These are phyloP conservation scores for Elaphurus davidianus DNA, from an alignment of 2,113 vertebrate genomes.

Conservation along the genomic window DNA sequence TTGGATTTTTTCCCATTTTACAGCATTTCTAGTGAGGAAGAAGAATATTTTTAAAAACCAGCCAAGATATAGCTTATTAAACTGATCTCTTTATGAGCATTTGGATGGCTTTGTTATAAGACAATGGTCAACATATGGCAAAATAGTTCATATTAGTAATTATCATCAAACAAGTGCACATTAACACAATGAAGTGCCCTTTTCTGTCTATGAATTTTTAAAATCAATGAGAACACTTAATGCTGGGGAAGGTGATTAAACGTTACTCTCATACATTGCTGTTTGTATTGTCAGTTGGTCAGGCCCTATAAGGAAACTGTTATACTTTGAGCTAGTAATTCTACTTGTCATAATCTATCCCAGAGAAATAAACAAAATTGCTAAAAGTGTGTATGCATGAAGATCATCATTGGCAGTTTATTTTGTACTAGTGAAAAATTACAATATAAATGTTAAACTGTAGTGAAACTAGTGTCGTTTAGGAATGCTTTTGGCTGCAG, in stretches of 20 bases:
- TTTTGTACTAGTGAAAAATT: neutral
- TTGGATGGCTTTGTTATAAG: neutral
- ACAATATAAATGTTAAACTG: neutral
- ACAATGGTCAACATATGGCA: neutral
- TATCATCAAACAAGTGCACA: neutral
- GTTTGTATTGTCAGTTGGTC: neutral
- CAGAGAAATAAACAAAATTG: neutral
- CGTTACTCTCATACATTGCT: neutral
- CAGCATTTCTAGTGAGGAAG: neutral
- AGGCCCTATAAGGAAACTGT: neutral
- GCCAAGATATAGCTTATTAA: neutral
- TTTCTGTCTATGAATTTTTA: neutral
- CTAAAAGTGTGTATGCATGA: neutral
- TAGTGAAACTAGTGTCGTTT: neutral
- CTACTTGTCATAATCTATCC: neutral
- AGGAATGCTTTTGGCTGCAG: neutral
- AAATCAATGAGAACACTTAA: neutral
- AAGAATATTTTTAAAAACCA: neutral
- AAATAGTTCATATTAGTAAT: neutral
- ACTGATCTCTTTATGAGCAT: neutral
- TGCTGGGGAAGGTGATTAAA: neutral
- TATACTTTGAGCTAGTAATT: neutral
- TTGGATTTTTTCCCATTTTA: neutral
- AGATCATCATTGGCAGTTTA: neutral
- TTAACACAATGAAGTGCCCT: neutral